Conservation (phyloP, 2,113 vertebrate species). For the Elephas maximus region DNA sequence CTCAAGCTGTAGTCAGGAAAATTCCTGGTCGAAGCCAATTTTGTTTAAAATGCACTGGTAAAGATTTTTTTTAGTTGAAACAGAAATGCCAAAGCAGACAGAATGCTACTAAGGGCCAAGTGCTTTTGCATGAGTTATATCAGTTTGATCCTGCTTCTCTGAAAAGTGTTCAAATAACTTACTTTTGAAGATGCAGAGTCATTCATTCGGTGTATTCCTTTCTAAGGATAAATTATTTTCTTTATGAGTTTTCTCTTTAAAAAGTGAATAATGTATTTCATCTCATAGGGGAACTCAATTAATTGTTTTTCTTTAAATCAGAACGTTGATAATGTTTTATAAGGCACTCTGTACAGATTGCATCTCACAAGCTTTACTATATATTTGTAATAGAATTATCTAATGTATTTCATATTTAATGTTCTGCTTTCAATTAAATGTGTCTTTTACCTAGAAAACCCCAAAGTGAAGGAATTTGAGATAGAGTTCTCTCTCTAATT, state of each 20-base stretch:
- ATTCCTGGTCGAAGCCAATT: neutral
- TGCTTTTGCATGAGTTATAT: neutral
- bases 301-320: neutral
- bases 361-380: neutral
- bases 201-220: neutral
- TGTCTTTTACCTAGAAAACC: neutral
- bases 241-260: conserved; percentile 37
- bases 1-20: conserved; percentile 22
- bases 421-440: conserved; percentile 1
- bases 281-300: neutral
- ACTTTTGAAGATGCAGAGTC: neutral
- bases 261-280: neutral
- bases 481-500: conserved; percentile 37
- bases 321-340: neutral
- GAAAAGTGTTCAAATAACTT: neutral
- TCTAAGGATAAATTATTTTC: conserved; percentile 13
- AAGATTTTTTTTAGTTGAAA: neutral
- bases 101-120: neutral
- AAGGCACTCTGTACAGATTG: neutral
- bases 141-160: neutral
- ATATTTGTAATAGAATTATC: neutral
- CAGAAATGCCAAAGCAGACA: neutral
- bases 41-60: neutral
- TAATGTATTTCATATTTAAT: neutral
- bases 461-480: conserved; percentile 38